Conservation (phyloP, 1,140 invertebrate species). For the Eupeodes corollae region DNA sequence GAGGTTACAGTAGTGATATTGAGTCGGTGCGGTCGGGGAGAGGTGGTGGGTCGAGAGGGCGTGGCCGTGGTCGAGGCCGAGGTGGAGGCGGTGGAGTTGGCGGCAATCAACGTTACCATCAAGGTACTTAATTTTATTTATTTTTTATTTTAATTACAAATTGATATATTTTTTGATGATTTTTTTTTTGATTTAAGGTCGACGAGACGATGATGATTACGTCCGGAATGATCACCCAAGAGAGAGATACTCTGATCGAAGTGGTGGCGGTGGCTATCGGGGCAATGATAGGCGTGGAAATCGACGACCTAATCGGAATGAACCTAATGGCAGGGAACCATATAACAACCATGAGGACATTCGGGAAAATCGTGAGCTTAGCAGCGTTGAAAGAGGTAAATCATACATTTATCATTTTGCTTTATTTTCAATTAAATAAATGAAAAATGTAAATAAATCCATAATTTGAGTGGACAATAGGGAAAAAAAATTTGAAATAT, state of each 20-base stretch:
- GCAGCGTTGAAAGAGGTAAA: conserved; percentile 34
- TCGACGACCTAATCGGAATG: conserved; percentile 24
- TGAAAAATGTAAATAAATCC: too few relatives aligned
- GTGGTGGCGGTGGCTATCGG: conserved; percentile 17
- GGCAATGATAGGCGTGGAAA: conserved; percentile 26
- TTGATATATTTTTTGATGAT: not conserved
- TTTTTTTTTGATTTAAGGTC: conserved; percentile 10
- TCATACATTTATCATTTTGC: conserved; percentile 2
- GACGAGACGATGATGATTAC: conserved; percentile 33
- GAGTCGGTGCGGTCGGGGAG: conserved; percentile 35
- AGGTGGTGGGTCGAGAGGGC: conserved; percentile 23
- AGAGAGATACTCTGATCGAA: conserved; percentile 14
- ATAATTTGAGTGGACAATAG: too few relatives aligned
- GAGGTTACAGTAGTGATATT: conserved; percentile 37
- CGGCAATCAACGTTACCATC: conserved; percentile 33
- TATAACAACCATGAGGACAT: conserved; percentile 33
- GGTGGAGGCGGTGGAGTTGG: conserved; percentile 17
- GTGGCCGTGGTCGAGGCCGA: conserved; percentile 26
- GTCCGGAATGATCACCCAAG: conserved; percentile 33
- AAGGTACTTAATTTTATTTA: conserved; percentile 6
- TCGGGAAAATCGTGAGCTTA: conserved; percentile 32
- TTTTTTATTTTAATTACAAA: not conserved
- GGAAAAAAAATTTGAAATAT: too few relatives aligned
- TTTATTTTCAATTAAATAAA: too few relatives aligned
- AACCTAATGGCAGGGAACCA: conserved; percentile 26